Evolutionary conservation across 35 echinoderm and acorn worm genomes (phyloP).

Genomic region (Acanthaster planci): DNA sequence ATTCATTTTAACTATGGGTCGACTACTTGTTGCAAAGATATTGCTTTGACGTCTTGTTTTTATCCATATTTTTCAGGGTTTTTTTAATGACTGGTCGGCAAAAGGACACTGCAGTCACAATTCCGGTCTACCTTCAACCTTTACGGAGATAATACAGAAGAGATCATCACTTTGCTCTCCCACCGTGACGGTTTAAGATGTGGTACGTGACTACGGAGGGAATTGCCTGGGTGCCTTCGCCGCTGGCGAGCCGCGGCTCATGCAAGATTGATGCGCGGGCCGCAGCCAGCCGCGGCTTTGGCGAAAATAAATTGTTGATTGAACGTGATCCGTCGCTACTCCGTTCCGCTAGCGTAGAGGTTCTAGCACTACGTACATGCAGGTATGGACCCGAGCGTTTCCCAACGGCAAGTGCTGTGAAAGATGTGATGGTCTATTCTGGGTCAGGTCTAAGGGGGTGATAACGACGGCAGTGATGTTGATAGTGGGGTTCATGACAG

Average conservation of each 20-base stretch:
- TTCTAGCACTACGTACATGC: too few relatives aligned
- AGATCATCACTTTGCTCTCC: neutral
- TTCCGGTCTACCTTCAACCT: too few relatives aligned
- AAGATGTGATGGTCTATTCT: neutral
- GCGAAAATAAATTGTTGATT: conserved; percentile 18
- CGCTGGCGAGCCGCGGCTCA: neutral
- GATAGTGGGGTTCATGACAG: too few relatives aligned
- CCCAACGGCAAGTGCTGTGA: neutral
- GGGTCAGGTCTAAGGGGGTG: too few relatives aligned
- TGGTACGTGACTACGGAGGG: neutral
- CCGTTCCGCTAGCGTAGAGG: conserved; percentile 1
- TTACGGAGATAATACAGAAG: neutral
- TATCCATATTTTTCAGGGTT: too few relatives aligned
- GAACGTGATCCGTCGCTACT: neutral
- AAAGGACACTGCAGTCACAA: too few relatives aligned
- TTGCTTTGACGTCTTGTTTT: too few relatives aligned
- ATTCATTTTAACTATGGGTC: too few relatives aligned
- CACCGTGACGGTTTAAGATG: neutral
- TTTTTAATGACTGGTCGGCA: too few relatives aligned
- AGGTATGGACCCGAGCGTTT: too few relatives aligned
- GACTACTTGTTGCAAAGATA: too few relatives aligned
- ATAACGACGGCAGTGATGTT: too few relatives aligned
- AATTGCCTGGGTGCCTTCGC: neutral
- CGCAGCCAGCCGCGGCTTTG: neutral
- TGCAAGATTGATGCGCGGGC: conserved; percentile 7